Conservation (phyloP, 2,113 vertebrate genomes). For the Gymnarchus niloticus region DNA sequence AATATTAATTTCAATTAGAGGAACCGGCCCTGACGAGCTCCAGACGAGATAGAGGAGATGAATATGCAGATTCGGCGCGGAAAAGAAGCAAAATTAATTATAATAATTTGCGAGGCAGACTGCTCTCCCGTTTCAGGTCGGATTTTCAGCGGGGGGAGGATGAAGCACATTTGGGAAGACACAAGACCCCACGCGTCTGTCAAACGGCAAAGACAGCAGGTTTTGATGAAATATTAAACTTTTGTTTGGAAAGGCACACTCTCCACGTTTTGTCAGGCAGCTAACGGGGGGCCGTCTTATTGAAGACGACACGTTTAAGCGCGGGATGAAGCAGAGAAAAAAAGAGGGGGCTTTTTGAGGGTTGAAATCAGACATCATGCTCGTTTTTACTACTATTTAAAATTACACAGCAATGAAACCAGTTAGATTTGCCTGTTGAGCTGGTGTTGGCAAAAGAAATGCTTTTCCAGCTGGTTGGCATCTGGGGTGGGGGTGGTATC, state of each 20-base stretch:
- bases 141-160: not conserved
- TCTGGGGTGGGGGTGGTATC: not conserved
- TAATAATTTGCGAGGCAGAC: conserved; percentile 17
- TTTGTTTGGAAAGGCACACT: conserved; percentile 4
- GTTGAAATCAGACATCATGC: not conserved
- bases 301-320: not conserved
- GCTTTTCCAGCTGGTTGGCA: not conserved
- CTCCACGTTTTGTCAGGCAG: not conserved
- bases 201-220: not conserved
- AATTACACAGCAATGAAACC: not conserved
- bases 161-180: not conserved
- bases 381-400: conserved; percentile 3
- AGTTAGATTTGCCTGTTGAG: not conserved
- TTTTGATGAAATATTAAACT: conserved; percentile 22
- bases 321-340: not conserved
- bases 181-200: not conserved
- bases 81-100: conserved; percentile 23
- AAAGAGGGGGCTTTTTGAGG: not conserved
- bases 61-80: conserved; percentile 18
- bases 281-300: not conserved
- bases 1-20: conserved; percentile 29
- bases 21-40: conserved; percentile 13
- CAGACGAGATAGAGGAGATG: not conserved
- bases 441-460: not conserved
- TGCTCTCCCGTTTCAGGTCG: not conserved